Percentiles rank a stretch among this genome's conserved stretches.
phyloP scores from a whole-genome alignment of 2,797 vertebrate genomes.

The Platalea minor region DNA sequence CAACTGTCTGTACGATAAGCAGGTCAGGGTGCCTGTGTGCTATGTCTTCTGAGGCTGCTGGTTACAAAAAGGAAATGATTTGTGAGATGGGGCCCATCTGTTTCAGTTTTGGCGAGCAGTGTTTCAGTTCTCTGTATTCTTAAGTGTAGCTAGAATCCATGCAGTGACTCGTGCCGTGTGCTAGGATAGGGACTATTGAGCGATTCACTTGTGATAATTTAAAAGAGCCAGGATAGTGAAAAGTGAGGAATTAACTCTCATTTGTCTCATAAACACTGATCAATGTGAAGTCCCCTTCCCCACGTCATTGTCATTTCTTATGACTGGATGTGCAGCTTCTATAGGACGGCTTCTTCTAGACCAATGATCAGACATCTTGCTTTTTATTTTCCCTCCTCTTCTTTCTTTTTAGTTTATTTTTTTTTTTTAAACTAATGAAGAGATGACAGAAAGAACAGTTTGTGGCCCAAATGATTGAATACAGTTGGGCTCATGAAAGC shows the following conservation, averaged over 20 bases:
- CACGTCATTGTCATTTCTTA: neutral
- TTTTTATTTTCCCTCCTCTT: neutral
- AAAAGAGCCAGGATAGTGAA: neutral
- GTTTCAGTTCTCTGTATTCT: neutral
- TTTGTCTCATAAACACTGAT: neutral
- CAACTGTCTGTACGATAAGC: neutral
- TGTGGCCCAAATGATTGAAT: neutral
- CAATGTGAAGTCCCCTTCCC: neutral
- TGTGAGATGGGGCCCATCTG: neutral
- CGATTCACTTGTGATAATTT: neutral
- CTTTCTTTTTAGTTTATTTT: neutral
- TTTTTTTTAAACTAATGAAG: neutral
- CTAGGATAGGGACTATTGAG: neutral
- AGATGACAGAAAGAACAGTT: neutral
- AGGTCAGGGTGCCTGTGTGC: neutral
- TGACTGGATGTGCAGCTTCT: neutral
- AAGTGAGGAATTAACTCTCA: neutral
- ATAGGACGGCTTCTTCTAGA: neutral
- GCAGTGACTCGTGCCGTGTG: neutral
- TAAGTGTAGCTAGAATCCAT: neutral
- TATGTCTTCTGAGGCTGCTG: neutral
- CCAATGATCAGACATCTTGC: neutral
- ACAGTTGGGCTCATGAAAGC: neutral
- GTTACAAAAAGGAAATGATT: neutral
- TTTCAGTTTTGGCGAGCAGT: neutral